phyloP scores from a whole-genome alignment of 2,888 invertebrate species.

The Aleiodes alternator region DNA sequence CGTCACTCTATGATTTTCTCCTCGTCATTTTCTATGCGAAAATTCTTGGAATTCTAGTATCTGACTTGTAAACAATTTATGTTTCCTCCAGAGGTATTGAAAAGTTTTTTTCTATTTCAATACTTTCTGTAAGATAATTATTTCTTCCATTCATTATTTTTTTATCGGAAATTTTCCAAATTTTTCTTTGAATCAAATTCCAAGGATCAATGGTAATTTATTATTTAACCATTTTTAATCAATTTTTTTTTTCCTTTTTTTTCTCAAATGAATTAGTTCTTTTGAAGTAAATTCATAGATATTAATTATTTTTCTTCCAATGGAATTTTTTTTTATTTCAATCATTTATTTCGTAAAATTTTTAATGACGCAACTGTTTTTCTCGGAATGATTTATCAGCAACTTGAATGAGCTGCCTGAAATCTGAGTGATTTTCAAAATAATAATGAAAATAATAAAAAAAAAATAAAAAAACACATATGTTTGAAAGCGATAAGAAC shows the following conservation, averaged over 20 bases:
- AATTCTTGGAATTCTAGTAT: background rate
- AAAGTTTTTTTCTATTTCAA: background rate
- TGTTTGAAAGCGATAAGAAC: constrained; percentile 7
- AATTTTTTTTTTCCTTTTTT: background rate
- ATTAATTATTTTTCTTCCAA: background rate
- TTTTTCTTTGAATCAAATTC: too few relatives aligned
- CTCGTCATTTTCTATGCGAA: background rate
- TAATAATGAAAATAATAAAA: background rate
- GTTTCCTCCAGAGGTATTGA: background rate
- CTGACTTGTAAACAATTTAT: background rate
- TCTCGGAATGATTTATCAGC: constrained; percentile 23
- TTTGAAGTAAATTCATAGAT: too few relatives aligned
- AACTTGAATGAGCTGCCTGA: constrained; percentile 7
- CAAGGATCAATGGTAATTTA: too few relatives aligned
- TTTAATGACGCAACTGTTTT: constrained; percentile 9
- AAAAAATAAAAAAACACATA: background rate
- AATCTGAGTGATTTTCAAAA: constrained; percentile 25
- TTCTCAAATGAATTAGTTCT: background rate
- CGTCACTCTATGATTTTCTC: constrained; percentile 26
- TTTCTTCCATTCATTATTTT: too few relatives aligned
- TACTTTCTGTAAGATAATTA: too few relatives aligned
- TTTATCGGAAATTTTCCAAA: too few relatives aligned
- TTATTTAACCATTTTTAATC: too few relatives aligned
- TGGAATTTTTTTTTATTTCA: background rate
- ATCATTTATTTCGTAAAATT: background rate